Evolutionary conservation across 2,113 vertebrate genomes (phyloP), one percentile per base, ranked within the genome.

Genomic region (Chamaea fasciata): DNA sequence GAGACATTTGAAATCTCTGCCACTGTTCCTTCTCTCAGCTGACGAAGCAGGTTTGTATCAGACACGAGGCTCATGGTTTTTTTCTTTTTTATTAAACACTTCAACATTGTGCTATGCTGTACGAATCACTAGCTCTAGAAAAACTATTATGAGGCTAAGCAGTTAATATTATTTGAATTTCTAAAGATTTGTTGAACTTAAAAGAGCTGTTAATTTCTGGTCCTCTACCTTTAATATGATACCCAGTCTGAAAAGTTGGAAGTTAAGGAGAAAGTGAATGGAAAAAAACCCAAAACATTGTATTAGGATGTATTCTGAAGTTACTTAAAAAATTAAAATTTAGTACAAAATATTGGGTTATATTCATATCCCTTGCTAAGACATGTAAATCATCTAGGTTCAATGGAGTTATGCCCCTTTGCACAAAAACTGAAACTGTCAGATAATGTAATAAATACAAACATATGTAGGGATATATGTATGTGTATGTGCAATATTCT

Each of bases 111-210:
- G 31, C 63, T 57, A 19, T 65, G 39, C 17, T 81, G 31, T 41
- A 69, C 82, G 78, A 82, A 79, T 91, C 70, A 84, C 39, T 78
- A 62, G 18, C 52, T 65, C 24, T 63, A 31, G 52, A 74, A 56
- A n/a, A 96, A 71, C 12, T 78, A 89, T 7, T 55, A 42, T 81
- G 31, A 82, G 24, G 42, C 47, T 69, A 47, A 85, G 65, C 31
- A 87, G 17, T 83, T 68, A 94, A 42, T 89, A 35, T 82, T 74
- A 57, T 84, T 52, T 74, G 76, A 68, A 62, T 60, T 71, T n/a
- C 50, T 81, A 81, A 86, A 88, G 47, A 77, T 67, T 70, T 55
- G 13, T 70, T 93, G 37, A 85, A 88, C 30, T 87, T 89, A 57
- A 57, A 88, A 83, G 33, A 80, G 30, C 59, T 78, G 47, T 59